A percentile compares a stretch with the other conserved stretches of the same genome.
These are phyloP conservation scores for Pyrgilauda ruficollis DNA, from an alignment of 2,113 vertebrate genomes.

Conservation along the genomic window DNA sequence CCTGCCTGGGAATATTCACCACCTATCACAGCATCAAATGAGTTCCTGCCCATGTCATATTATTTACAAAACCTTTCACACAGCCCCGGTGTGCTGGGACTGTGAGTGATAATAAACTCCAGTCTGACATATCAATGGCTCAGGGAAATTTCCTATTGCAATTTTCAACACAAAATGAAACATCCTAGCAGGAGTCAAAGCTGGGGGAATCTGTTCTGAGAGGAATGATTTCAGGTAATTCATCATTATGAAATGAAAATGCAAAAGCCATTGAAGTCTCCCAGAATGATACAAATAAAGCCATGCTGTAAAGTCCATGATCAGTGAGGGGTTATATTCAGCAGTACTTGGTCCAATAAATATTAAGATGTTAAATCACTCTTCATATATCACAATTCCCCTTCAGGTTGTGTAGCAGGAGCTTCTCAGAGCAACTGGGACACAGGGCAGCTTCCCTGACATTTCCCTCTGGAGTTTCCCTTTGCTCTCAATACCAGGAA, in stretches of 20 bases:
- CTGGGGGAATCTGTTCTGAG: slow-evolving; percentile 10
- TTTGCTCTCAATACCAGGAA: background rate
- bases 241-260: slow-evolving; percentile 47
- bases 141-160: slow-evolving; percentile 39
- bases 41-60: slow-evolving; percentile 5
- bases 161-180: slow-evolving; percentile 65
- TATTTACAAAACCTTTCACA: slow-evolving; percentile 54
- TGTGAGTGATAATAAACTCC: slow-evolving; percentile 58
- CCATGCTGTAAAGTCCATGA: background rate
- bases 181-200: slow-evolving; percentile 16
- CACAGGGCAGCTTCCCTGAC: background rate
- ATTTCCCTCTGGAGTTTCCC: background rate
- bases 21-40: slow-evolving; percentile 20
- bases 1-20: background rate
- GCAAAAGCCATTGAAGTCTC: slow-evolving; percentile 12
- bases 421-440: background rate
- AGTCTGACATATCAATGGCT: slow-evolving; percentile 42
- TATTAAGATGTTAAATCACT: slow-evolving; percentile 1
- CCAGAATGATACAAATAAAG: slow-evolving; percentile 8
- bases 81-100: background rate
- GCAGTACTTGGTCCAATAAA: background rate
- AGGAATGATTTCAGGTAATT: slow-evolving; percentile 51
- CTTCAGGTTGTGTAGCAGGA: background rate
- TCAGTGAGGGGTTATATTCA: background rate
- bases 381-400: background rate